Evolutionary conservation across 2,888 invertebrate genomes (phyloP).

Genomic region (Palloptera scutellata): DNA sequence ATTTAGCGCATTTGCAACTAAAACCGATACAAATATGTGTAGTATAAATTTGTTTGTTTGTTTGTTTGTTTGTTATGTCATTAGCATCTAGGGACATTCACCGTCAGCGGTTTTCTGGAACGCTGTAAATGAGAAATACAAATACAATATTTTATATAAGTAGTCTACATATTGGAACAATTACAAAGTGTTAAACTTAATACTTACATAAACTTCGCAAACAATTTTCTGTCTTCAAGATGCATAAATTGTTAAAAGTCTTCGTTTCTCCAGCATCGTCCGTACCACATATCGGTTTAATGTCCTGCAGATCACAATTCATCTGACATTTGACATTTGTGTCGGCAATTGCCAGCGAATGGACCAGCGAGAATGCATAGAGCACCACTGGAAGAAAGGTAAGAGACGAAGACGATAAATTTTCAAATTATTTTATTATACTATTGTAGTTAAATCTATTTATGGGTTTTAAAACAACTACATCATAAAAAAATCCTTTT

Average conservation of each 20-base stretch:
- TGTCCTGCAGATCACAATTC: conserved; percentile 57
- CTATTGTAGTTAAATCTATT: no score
- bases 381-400: conserved; percentile 49
- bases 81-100: conserved; percentile 61
- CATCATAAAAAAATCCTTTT: no score
- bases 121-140: conserved; percentile 47
- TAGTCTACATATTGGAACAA: background rate
- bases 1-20: conserved; percentile 9
- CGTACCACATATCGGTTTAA: conserved; percentile 56
- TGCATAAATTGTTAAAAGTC: conserved; percentile 61
- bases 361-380: conserved; percentile 52
- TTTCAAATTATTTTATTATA: no score
- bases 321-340: conserved; percentile 59
- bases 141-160: conserved; percentile 7
- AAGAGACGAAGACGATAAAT: background rate
- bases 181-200: background rate
- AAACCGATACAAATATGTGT: no score
- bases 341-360: conserved; percentile 56
- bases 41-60: conserved; percentile 20
- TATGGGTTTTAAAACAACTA: no score
- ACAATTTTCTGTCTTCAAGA: conserved; percentile 63
- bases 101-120: conserved; percentile 63
- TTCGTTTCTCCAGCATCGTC: conserved; percentile 62
- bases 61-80: background rate
- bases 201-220: conserved; percentile 55